Evolutionary conservation across 2,113 vertebrate species (phyloP).

Genomic region (Chunga burmeisteri): DNA sequence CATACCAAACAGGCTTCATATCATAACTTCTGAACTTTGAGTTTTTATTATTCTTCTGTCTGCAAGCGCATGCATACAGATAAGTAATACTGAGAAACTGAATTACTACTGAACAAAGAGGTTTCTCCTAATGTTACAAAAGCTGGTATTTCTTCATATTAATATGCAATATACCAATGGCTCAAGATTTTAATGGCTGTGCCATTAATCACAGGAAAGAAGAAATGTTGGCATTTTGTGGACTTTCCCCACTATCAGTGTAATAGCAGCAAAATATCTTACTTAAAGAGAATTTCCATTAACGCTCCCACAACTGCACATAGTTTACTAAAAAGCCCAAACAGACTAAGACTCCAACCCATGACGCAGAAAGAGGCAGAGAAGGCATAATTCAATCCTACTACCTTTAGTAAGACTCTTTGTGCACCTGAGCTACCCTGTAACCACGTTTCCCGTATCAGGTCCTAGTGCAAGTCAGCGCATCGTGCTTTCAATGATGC

Average conservation of each 20-base stretch:
- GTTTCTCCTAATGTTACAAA: neutral
- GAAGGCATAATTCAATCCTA: neutral
- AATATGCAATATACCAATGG: neutral
- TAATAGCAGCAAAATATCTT: neutral
- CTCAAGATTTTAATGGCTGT: neutral
- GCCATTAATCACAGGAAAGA: neutral
- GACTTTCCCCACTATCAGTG: neutral
- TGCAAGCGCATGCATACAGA: neutral
- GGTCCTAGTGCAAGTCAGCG: neutral
- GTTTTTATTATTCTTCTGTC: neutral
- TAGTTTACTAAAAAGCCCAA: neutral
- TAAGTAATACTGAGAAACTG: neutral
- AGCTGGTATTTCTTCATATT: neutral
- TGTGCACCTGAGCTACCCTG: neutral
- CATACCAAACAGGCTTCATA: neutral
- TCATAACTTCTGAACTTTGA: neutral
- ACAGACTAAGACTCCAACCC: neutral
- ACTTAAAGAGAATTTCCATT: neutral
- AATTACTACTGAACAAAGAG: neutral
- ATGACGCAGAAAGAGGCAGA: neutral
- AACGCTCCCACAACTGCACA: neutral
- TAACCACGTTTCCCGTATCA: neutral
- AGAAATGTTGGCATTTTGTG: neutral
- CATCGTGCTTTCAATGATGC: neutral
- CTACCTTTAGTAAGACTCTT: neutral